A percentile compares a stretch with the other conserved stretches of the same genome.
These are phyloP conservation scores for Chironomus striatipennis DNA, from an alignment of 1,140 invertebrate genomes.

Conservation along the genomic window DNA sequence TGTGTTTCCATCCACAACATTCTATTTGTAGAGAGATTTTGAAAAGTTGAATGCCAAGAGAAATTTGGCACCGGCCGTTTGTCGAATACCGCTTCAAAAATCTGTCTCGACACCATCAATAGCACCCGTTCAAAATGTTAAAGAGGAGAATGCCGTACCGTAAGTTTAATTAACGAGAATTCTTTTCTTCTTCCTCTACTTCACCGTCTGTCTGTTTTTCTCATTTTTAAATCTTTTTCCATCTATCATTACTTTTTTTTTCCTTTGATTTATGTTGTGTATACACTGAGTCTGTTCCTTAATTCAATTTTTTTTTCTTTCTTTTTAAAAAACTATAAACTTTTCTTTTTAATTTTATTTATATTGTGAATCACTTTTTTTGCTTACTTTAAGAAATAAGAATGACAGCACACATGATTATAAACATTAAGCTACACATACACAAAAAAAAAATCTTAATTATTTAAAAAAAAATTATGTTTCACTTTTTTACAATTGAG, in stretches of 20 bases:
- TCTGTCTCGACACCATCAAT: constrained; percentile 79
- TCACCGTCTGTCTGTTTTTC: background rate
- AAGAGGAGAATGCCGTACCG: constrained; percentile 38
- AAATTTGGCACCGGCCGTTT: constrained; percentile 49
- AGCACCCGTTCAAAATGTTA: constrained; percentile 32
- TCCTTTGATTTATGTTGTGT: background rate
- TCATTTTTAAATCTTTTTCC: background rate
- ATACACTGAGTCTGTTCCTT: background rate
- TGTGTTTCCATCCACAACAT: constrained; percentile 23
- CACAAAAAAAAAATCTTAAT: too few relatives aligned
- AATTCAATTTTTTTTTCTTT: too few relatives aligned
- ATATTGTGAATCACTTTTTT: too few relatives aligned
- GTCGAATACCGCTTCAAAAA: constrained; percentile 75
- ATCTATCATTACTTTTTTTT: constrained; percentile 10
- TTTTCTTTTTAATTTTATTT: too few relatives aligned
- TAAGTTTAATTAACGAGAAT: constrained; percentile 25
- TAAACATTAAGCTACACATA: too few relatives aligned
- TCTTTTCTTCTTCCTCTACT: background rate
- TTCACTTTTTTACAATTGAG: too few relatives aligned
- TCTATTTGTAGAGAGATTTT: constrained; percentile 46
- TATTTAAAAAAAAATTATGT: too few relatives aligned
- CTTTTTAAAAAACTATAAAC: too few relatives aligned
- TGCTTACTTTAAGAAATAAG: too few relatives aligned
- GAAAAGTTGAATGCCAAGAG: constrained; percentile 49
- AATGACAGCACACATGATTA: too few relatives aligned